Evolutionary conservation across 2,113 vertebrate genomes (phyloP), one percentile per base, ranked within the genome.

Genomic region (Pandion haliaetus): DNA sequence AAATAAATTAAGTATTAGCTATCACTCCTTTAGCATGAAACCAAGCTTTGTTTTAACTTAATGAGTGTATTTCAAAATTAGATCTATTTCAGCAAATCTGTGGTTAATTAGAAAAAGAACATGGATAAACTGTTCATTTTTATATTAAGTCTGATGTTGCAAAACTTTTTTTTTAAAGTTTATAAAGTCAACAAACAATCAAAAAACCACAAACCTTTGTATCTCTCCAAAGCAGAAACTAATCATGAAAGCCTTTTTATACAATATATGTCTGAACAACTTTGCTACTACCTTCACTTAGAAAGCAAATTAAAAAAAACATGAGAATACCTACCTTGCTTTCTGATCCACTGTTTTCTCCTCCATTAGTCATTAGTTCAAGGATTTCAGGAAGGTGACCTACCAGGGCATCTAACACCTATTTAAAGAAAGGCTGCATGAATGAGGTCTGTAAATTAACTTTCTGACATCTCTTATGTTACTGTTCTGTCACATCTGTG

Each of bases 391-490:
- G 99, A 90, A 99, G 98, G 91, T 99, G 98, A 97, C 98, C 98
- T 98, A 99, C 98, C 58, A 99, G 96, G 59, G 99, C 99, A 93
- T 99, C 99, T 97, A 99, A 96, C 26, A 99, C 99, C 99, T 99
- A 95, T 96, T 96, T 97, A 96, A 73, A 96, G 84, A 98, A 67
- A 98, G 49, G 58, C 16, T 87, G 13, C 29, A 70, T 92, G 57
- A 82, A 96, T 93, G 24, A 91, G 7, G 18, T 76, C 86, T 91
- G 40, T 73, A 90, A 82, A 79, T 57, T 82, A 82, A 94, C 38
- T 50, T 45, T 11, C 38, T 59, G n/a, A 88, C 13, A 82, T 28
- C 45, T 66, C 19, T 44, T 21, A 62, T 25, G 5, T 45, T 70
- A 55, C 32, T 74, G 32, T 36, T 81, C 26, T 74, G 42, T 59